Evolutionary conservation across 64 coral and sea anemone species (phyloP).

Genomic region (Cladopsammia gracilis): DNA sequence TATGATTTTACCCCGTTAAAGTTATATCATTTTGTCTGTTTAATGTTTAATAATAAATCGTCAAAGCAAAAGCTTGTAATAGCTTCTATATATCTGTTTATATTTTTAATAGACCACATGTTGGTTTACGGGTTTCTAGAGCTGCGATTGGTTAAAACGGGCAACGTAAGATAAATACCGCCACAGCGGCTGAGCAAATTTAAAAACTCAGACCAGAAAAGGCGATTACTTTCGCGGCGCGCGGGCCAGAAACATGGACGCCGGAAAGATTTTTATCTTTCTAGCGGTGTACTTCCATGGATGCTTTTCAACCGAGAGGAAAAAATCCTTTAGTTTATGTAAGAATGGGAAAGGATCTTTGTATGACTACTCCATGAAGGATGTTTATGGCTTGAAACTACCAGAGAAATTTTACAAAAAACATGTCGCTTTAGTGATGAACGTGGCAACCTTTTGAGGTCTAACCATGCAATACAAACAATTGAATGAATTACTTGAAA

Average conservation of each 20-base stretch:
- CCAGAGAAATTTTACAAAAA: too few species aligned
- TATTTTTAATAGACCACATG: too few species aligned
- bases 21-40: too few species aligned
- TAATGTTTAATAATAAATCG: too few species aligned
- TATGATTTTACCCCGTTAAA: too few species aligned
- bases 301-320: not conserved
- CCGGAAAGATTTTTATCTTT: not conserved
- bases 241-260: slow-evolving; percentile 10
- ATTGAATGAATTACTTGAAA: too few species aligned
- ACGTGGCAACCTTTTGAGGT: too few species aligned
- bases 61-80: too few species aligned
- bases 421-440: too few species aligned
- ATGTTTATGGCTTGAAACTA: slow-evolving; percentile 18
- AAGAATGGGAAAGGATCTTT: not conserved
- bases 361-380: slow-evolving; percentile 19
- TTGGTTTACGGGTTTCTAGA: too few species aligned
- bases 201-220: not conserved
- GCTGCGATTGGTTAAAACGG: not conserved
- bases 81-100: too few species aligned
- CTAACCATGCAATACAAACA: too few species aligned
- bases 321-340: slow-evolving; percentile 26
- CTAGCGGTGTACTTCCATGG: slow-evolving; percentile 1
- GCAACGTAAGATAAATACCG: not conserved
- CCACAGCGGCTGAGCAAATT: not conserved
- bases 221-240: not conserved